Evolutionary conservation across 2,113 vertebrate genomes (phyloP).

Genomic region (Chaetops frenatus): DNA sequence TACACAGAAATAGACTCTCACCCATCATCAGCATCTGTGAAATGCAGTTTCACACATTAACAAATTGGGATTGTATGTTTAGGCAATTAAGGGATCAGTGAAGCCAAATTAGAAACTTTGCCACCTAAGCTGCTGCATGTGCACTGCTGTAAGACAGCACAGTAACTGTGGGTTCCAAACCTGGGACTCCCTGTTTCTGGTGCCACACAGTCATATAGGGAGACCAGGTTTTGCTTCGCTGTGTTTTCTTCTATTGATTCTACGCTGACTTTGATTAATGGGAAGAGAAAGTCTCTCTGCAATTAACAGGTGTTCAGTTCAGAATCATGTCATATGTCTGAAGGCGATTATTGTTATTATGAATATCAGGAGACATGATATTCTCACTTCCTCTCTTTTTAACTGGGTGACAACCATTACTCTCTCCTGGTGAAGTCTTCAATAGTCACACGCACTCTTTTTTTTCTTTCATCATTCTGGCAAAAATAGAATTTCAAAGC

Average conservation of each 20-base stretch:
- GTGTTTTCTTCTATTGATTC: not conserved
- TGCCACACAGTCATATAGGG: not conserved
- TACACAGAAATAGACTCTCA: not conserved
- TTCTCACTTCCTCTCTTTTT: conserved; percentile 22
- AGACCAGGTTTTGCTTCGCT: not conserved
- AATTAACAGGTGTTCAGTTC: conserved; percentile 21
- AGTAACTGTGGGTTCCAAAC: not conserved
- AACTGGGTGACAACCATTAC: not conserved
- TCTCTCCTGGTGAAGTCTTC: not conserved
- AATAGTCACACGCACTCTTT: not conserved
- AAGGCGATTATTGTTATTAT: conserved; percentile 29
- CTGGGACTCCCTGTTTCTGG: not conserved
- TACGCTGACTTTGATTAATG: not conserved
- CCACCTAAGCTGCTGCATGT: not conserved
- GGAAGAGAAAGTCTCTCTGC: not conserved
- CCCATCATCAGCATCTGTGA: not conserved
- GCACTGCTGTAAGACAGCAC: not conserved
- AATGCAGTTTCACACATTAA: not conserved
- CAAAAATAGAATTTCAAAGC: not conserved
- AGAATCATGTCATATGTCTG: not conserved
- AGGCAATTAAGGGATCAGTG: not conserved
- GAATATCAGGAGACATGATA: not conserved
- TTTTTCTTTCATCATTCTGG: not conserved
- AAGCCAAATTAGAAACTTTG: not conserved
- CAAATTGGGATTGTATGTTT: not conserved